Evolutionary conservation across 2,797 vertebrate species (phyloP).

Genomic region (Sarcoramphus papa): DNA sequence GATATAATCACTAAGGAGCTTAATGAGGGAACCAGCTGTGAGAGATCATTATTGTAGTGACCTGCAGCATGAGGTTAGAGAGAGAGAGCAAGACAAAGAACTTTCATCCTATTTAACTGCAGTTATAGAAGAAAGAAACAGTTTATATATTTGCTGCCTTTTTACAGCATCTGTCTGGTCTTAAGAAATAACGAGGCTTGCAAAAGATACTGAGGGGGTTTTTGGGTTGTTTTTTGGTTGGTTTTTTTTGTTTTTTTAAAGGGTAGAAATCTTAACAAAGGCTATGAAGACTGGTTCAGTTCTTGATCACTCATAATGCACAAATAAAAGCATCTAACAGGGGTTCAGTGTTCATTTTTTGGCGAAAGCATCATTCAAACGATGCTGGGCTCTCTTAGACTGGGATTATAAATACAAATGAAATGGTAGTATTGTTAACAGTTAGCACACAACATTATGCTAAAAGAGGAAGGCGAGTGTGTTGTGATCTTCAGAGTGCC

Average conservation of each 20-base stretch:
- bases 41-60: constrained; percentile 45
- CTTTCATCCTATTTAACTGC: constrained; percentile 7
- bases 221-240: fast-evolving
- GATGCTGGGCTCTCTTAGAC: not conserved
- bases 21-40: constrained; percentile 42
- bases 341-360: fast-evolving
- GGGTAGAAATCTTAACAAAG: not conserved
- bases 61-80: constrained; percentile 17
- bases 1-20: constrained; percentile 4
- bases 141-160: not conserved
- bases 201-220: fast-evolving
- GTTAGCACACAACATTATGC: not conserved
- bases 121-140: not conserved
- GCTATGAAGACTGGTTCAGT: not conserved
- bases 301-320: not conserved
- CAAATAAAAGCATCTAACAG: not conserved
- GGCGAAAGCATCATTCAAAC: not conserved
- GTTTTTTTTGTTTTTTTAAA: not conserved
- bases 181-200: constrained; percentile 1
- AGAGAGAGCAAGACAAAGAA: constrained; percentile 11
- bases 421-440: not conserved
- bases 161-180: not conserved
- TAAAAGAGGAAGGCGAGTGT: not conserved
- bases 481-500: not conserved
- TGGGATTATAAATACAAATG: not conserved